Conservation (phyloP, 2,113 vertebrate species). For the Pseudopodoces humilis region DNA sequence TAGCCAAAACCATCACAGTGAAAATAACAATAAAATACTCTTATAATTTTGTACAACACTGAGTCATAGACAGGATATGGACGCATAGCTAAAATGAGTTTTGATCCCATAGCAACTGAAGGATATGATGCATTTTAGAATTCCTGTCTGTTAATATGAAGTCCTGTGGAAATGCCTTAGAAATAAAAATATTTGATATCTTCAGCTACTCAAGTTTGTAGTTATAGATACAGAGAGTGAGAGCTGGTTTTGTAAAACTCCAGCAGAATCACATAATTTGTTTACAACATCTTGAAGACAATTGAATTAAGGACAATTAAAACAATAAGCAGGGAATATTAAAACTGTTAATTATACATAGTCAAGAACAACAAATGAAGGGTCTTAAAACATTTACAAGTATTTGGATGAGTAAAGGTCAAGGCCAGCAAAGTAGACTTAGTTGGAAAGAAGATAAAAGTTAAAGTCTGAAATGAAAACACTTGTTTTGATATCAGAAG, state of each 20-base stretch:
- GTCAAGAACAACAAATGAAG: neutral
- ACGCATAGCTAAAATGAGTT: neutral
- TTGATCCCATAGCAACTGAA: neutral
- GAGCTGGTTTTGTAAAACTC: neutral
- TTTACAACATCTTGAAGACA: neutral
- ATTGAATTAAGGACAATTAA: neutral
- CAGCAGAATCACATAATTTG: neutral
- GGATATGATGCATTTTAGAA: neutral
- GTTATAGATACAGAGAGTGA: neutral
- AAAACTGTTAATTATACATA: neutral
- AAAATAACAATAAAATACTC: neutral
- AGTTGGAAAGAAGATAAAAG: neutral
- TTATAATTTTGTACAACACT: neutral
- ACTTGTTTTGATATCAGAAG: neutral
- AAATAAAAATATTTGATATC: neutral
- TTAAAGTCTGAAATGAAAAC: neutral
- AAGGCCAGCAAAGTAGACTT: neutral
- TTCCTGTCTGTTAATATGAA: neutral
- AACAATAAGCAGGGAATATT: neutral
- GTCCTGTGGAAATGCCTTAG: neutral
- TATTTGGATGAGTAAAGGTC: neutral
- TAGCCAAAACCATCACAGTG: neutral
- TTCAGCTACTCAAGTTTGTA: neutral
- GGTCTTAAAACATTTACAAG: neutral
- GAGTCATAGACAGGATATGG: neutral